Evolutionary conservation across 2,888 invertebrate species (phyloP).

Genomic region (Chymomyza fuscimana): DNA sequence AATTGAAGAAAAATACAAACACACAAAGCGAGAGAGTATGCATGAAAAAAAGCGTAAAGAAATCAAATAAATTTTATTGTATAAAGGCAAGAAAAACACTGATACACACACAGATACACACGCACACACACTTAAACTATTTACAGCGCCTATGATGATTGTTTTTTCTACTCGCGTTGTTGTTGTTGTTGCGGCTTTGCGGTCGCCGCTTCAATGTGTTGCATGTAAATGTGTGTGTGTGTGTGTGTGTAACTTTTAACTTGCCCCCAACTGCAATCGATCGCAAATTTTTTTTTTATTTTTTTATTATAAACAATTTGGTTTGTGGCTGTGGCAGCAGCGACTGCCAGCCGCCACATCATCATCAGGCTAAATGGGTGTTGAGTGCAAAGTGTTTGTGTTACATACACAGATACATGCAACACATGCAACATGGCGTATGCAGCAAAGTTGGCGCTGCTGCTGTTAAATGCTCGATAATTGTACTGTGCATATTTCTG

Average conservation of each 20-base stretch:
- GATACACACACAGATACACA: background rate
- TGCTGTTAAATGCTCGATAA: conserved; percentile 68
- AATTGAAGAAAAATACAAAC: conserved; percentile 69
- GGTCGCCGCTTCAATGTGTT: conserved; percentile 19
- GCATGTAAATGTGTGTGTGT: background rate
- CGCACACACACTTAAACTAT: conserved; percentile 26
- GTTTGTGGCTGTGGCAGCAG: conserved; percentile 56
- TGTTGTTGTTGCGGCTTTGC: conserved; percentile 47
- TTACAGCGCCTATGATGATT: conserved; percentile 19
- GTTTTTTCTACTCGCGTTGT: conserved; percentile 16
- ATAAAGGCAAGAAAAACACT: conserved; percentile 45
- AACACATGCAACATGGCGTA: conserved; percentile 40
- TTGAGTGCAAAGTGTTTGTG: conserved; percentile 71
- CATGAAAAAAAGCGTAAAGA: conserved; percentile 68
- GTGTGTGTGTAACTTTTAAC: conserved; percentile 51
- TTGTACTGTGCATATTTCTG: conserved; percentile 42
- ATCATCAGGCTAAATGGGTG: conserved; percentile 67
- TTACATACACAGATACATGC: conserved; percentile 19
- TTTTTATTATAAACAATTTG: conserved; percentile 69
- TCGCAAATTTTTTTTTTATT: conserved; percentile 56
- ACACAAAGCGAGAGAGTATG: conserved; percentile 25
- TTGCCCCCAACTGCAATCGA: conserved; percentile 60
- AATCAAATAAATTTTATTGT: conserved; percentile 73
- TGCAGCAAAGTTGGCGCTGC: conserved; percentile 23
- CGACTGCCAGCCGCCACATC: conserved; percentile 45